Percentiles rank a stretch among this genome's conserved stretches.
Conservation (phyloP, 2,797 vertebrate genomes). For the Apogon talboti region DNA sequence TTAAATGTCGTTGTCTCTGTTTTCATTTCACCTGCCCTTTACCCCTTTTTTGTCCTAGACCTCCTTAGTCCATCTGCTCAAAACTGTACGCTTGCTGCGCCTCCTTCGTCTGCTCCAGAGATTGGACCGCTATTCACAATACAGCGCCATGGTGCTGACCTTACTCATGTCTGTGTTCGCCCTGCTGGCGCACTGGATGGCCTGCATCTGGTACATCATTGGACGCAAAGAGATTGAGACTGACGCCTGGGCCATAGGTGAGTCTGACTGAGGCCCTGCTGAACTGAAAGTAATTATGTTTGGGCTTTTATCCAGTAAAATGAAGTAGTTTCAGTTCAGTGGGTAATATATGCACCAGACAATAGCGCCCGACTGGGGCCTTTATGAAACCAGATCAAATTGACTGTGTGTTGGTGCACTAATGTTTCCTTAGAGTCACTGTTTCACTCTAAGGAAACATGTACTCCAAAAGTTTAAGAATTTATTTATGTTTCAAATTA, state of each 20-base stretch:
- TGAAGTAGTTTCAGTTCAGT: constrained; percentile 6
- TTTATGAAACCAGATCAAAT: constrained; percentile 37
- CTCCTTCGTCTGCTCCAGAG: constrained; percentile 95
- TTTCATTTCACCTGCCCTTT: not conserved
- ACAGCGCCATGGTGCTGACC: constrained; percentile 95
- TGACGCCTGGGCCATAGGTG: constrained; percentile 93
- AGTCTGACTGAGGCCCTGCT: constrained; percentile 53
- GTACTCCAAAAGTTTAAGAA: constrained; percentile 1
- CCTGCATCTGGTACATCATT: constrained; percentile 95
- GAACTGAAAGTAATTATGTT: not conserved
- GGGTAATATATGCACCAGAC: constrained; percentile 23
- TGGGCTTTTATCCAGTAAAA: not conserved
- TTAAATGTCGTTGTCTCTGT: not conserved
- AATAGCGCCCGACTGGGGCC: constrained; percentile 57
- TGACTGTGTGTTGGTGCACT: constrained; percentile 2
- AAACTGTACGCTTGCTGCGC: constrained; percentile 93
- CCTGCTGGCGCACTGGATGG: constrained; percentile 96
- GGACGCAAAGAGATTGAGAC: constrained; percentile 92
- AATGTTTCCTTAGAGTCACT: constrained; percentile 27
- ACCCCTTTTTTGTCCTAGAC: constrained; percentile 79
- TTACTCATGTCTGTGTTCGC: constrained; percentile 95
- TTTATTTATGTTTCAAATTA: no score
- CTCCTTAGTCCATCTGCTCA: constrained; percentile 94
- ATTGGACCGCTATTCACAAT: constrained; percentile 97
- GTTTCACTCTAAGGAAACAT: constrained; percentile 12